Percentiles rank a stretch among this genome's conserved stretches.
Conservation (phyloP, 1,140 invertebrate genomes). For the Archivesica marissinica region DNA sequence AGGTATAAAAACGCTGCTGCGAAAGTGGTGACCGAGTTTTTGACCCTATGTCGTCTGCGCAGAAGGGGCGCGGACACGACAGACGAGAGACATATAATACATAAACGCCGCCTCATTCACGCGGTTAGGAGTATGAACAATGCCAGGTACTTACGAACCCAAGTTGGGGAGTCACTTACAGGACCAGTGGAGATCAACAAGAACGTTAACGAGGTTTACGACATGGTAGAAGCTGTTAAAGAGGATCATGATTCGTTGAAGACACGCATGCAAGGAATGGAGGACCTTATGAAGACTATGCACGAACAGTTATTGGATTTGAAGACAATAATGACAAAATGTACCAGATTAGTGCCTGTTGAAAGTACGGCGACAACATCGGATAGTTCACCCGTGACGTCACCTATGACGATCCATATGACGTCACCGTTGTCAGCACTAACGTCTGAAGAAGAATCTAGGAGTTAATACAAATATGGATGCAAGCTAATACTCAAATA, state of each 20-base stretch:
- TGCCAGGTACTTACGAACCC: conserved; percentile 70
- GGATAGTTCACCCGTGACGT: neutral
- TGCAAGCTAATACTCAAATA: too few species aligned
- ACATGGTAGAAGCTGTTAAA: conserved; percentile 64
- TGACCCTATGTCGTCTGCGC: conserved; percentile 72
- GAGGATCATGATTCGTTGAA: conserved; percentile 67
- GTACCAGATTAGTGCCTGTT: too few species aligned
- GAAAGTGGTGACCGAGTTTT: conserved; percentile 76
- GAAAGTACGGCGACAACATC: neutral
- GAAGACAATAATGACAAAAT: conserved; percentile 36
- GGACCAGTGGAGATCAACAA: conserved; percentile 75
- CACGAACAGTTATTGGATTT: conserved; percentile 69
- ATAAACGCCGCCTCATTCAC: conserved; percentile 72
- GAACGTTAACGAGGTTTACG: conserved; percentile 70
- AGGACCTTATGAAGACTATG: conserved; percentile 69
- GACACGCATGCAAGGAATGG: conserved; percentile 69
- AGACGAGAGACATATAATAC: conserved; percentile 64
- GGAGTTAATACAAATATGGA: conserved; percentile 13
- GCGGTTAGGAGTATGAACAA: conserved; percentile 74
- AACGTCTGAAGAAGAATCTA: conserved; percentile 4
- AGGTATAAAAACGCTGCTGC: conserved; percentile 73
- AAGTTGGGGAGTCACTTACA: conserved; percentile 69
- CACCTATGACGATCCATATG: neutral
- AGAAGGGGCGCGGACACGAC: conserved; percentile 57
- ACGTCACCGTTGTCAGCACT: neutral